Evolutionary conservation across 2,888 invertebrate species (phyloP).

Genomic region (Hypena proboscidalis): DNA sequence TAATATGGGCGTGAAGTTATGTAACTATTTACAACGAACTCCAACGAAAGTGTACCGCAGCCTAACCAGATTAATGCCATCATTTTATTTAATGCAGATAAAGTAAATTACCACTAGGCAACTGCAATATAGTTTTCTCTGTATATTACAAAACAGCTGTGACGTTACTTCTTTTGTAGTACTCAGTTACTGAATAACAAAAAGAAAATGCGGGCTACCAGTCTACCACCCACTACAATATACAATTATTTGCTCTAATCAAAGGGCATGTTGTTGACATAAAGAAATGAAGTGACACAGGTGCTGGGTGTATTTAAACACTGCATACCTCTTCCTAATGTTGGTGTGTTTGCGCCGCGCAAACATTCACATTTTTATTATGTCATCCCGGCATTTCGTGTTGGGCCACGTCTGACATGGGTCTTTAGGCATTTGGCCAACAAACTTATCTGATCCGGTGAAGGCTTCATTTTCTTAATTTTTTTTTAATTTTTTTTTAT

Average conservation of each 20-base stretch:
- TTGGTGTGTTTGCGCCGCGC: slow-evolving; percentile 37
- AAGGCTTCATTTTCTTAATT: slow-evolving; percentile 22
- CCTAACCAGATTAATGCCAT: no score
- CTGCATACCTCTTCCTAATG: slow-evolving; percentile 56
- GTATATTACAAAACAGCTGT: no score
- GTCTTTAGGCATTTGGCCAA: slow-evolving; percentile 19
- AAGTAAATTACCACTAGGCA: no score
- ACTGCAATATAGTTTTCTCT: no score
- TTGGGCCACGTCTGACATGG: no score
- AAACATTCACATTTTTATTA: slow-evolving; percentile 49
- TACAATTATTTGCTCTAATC: slow-evolving; percentile 31
- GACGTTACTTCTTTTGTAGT: background rate
- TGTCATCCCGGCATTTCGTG: slow-evolving; percentile 43
- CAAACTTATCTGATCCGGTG: slow-evolving; percentile 12
- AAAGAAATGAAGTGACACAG: slow-evolving; percentile 62
- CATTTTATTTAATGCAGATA: no score
- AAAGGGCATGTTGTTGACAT: slow-evolving; percentile 30
- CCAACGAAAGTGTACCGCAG: no score
- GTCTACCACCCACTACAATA: slow-evolving; percentile 10
- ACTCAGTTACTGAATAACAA: slow-evolving; percentile 6
- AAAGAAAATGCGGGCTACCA: background rate
- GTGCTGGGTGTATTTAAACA: slow-evolving; percentile 55
- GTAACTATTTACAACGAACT: no score
- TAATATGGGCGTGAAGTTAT: no score
- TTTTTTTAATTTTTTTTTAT: no score